phyloP scores from a whole-genome alignment of 2,888 invertebrate genomes.

The Troilus luridus region DNA sequence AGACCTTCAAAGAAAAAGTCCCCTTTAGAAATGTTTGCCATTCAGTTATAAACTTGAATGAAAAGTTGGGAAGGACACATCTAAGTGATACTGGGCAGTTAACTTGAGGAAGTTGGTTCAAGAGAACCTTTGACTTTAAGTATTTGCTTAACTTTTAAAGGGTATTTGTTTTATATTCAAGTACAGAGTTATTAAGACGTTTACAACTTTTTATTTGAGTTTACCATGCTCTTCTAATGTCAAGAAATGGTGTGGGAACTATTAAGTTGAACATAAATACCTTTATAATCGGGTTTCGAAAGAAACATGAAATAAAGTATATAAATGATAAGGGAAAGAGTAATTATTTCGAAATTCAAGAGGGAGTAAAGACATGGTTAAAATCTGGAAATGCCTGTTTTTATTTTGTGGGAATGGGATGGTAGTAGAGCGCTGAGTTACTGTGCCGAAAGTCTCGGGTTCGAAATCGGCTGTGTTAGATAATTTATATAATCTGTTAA shows the following conservation, averaged over 20 bases:
- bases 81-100: not conserved
- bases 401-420: too few relatives aligned
- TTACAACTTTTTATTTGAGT: not conserved
- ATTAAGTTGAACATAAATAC: not conserved
- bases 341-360: too few relatives aligned
- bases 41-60: not conserved
- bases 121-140: not conserved
- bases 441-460: too few relatives aligned
- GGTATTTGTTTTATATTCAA: not conserved
- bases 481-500: too few relatives aligned
- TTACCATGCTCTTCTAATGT: not conserved
- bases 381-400: too few relatives aligned
- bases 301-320: too few relatives aligned
- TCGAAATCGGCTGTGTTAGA: too few relatives aligned
- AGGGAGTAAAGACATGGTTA: too few relatives aligned
- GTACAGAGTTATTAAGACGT: not conserved
- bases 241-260: not conserved
- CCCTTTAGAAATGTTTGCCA: not conserved
- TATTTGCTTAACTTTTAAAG: not conserved
- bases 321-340: too few relatives aligned
- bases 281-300: not conserved
- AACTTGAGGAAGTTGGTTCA: not conserved
- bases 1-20: not conserved
- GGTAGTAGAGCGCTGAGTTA: too few relatives aligned
- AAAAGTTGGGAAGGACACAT: not conserved